Evolutionary conservation across 2,113 vertebrate species (phyloP).

Genomic region (Pachyramphus minor): DNA sequence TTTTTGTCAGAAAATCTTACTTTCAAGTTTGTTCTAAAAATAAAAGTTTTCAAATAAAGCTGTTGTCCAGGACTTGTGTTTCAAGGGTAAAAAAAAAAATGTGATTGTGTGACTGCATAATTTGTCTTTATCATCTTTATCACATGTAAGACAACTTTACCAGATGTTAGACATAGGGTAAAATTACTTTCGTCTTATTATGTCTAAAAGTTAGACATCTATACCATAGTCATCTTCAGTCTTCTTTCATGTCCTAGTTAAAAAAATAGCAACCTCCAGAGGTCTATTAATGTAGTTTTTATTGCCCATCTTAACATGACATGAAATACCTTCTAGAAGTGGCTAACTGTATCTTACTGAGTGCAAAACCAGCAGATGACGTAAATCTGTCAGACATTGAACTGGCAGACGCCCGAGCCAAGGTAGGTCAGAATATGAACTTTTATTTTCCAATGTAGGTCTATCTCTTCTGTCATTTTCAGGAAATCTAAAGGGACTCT

Average conservation of each 20-base stretch:
- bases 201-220: background rate
- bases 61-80: background rate
- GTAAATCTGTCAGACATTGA: background rate
- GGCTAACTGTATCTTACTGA: background rate
- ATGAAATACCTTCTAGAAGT: background rate
- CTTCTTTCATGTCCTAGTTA: background rate
- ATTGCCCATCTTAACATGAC: background rate
- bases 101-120: background rate
- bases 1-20: background rate
- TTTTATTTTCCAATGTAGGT: background rate
- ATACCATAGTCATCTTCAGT: background rate
- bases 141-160: background rate
- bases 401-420: background rate
- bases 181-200: background rate
- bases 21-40: background rate
- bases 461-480: background rate
- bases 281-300: background rate
- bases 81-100: background rate
- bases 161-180: fast-evolving
- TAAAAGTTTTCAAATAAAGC: background rate
- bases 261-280: background rate
- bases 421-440: background rate
- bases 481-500: background rate
- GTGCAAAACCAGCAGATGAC: background rate
- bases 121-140: background rate